These are phyloP conservation scores for Drosophila tropicalis DNA, from an alignment of 1,140 invertebrate genomes.

Conservation along the genomic window DNA sequence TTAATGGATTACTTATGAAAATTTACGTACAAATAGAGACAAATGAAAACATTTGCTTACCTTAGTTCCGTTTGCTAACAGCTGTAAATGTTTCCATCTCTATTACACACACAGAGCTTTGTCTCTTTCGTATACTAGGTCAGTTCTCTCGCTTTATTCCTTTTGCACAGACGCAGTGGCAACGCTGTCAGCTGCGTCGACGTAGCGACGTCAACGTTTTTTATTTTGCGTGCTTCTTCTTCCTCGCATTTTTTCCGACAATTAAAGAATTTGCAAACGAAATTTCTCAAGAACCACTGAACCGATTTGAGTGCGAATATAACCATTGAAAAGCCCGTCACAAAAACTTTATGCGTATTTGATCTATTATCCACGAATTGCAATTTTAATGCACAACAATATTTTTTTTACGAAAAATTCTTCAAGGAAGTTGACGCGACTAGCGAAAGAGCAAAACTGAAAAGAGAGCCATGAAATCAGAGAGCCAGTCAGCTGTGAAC, in stretches of 20 bases:
- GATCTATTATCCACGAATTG: not conserved
- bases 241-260: not conserved
- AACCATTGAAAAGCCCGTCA: not conserved
- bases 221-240: not conserved
- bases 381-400: too few relatives aligned
- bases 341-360: not conserved
- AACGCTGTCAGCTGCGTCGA: not conserved
- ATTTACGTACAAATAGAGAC: too few relatives aligned
- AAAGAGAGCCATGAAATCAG: not conserved
- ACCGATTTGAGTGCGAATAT: not conserved
- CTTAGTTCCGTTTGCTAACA: too few relatives aligned
- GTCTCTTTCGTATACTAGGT: not conserved
- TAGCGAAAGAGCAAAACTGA: not conserved
- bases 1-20: too few relatives aligned
- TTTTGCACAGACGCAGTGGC: not conserved
- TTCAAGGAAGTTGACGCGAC: not conserved
- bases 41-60: too few relatives aligned
- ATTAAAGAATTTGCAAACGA: not conserved
- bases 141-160: not conserved
- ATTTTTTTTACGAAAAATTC: too few relatives aligned
- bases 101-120: not conserved
- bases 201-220: not conserved
- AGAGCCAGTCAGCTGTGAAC: not conserved
- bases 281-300: not conserved
- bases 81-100: not conserved